These are phyloP conservation scores for Euphonia xanthogaster DNA, from an alignment of 2,797 vertebrate genomes.

Conservation along the genomic window DNA sequence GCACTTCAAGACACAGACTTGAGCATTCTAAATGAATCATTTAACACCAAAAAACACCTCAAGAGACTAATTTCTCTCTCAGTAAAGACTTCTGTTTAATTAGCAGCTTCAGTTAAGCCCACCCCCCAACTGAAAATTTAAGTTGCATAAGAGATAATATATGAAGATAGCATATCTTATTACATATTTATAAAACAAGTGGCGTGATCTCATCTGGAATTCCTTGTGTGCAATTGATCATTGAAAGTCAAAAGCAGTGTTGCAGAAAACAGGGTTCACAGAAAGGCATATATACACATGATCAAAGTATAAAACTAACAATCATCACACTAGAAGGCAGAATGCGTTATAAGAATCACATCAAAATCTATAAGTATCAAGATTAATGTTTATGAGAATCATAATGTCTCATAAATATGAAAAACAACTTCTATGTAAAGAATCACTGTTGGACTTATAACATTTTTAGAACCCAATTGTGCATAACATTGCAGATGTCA, in stretches of 20 bases:
- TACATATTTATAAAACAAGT: not conserved
- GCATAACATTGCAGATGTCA: not conserved
- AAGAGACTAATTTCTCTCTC: not conserved
- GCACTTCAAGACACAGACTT: not conserved
- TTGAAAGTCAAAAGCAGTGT: not conserved
- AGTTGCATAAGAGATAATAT: not conserved
- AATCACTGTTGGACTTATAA: not conserved
- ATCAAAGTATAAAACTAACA: not conserved
- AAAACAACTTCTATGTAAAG: not conserved
- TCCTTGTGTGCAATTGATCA: not conserved
- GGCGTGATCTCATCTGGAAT: not conserved
- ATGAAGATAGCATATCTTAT: not conserved
- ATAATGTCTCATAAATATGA: not conserved
- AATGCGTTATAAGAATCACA: not conserved
- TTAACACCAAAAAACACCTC: not conserved
- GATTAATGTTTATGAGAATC: not conserved
- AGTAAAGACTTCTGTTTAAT: not conserved
- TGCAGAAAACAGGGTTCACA: not conserved
- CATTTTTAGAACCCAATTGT: not conserved
- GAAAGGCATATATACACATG: not conserved
- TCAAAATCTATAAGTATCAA: not conserved
- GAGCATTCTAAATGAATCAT: not conserved
- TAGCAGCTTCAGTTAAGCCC: not conserved
- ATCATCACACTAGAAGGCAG: not conserved
- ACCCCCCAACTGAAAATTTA: accelerated